Conservation (phyloP, 2,888 invertebrate species). For the Syrphus vitripennis region DNA sequence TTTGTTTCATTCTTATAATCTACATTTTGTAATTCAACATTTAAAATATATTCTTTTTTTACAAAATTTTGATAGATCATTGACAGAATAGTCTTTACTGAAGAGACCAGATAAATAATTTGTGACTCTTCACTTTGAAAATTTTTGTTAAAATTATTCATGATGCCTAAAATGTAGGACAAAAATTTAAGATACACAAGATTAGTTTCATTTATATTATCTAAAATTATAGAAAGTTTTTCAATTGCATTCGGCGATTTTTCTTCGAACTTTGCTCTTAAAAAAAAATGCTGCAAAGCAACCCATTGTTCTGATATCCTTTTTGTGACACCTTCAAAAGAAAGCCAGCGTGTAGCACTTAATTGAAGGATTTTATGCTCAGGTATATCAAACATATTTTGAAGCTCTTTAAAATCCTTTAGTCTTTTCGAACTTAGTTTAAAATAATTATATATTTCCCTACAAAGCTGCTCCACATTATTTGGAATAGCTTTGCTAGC, state of each 20-base stretch:
- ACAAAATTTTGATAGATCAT: too few species aligned
- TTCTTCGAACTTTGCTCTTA: constrained; percentile 4
- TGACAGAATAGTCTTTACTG: not conserved
- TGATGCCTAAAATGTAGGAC: not conserved
- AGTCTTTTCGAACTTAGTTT: not conserved
- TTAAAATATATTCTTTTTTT: too few species aligned
- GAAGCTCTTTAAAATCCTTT: constrained; percentile 3
- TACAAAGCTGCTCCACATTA: constrained; percentile 10
- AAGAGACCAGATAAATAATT: not conserved
- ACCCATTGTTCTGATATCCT: not conserved
- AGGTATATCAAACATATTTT: not conserved
- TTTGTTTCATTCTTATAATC: too few species aligned
- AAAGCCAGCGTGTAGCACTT: not conserved
- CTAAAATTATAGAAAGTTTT: not conserved
- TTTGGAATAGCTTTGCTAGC: not conserved
- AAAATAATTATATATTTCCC: not conserved
- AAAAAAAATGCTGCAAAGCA: constrained; percentile 5
- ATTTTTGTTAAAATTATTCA: not conserved
- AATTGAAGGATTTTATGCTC: not conserved
- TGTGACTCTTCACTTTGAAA: not conserved
- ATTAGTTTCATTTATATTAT: not conserved
- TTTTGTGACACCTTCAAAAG: not conserved
- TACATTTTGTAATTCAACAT: too few species aligned
- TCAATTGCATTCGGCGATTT: not conserved
- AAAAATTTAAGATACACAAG: not conserved